phyloP scores from a whole-genome alignment of 2,888 invertebrate species.

The Coleophora flavipennella region DNA sequence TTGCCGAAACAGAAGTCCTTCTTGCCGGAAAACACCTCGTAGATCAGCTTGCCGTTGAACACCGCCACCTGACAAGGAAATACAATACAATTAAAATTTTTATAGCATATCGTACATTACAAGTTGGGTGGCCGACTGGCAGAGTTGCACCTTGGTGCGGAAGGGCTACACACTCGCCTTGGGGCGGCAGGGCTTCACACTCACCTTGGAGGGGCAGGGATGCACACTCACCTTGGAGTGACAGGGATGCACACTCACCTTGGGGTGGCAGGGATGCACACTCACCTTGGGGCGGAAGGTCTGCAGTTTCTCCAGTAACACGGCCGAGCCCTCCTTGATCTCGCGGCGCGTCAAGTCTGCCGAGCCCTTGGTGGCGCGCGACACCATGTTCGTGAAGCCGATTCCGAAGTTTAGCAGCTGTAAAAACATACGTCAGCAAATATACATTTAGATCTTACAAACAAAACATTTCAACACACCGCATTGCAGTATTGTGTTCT shows the following conservation, averaged over 20 bases:
- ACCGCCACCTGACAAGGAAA: conserved; percentile 76
- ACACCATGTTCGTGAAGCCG: conserved; percentile 98
- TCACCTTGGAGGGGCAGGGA: too few relatives aligned
- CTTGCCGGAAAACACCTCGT: conserved; percentile 97
- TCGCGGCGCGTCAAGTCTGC: conserved; percentile 95
- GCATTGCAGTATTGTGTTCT: too few relatives aligned
- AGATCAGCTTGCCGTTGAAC: conserved; percentile 98
- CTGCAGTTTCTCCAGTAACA: conserved; percentile 90
- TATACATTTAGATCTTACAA: too few relatives aligned
- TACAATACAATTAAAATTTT: too few relatives aligned
- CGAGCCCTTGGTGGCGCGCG: conserved; percentile 95
- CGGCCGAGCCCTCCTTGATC: conserved; percentile 93
- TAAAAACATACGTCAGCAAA: too few relatives aligned
- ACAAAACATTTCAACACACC: too few relatives aligned
- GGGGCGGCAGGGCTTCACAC: too few relatives aligned
- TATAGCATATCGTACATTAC: too few relatives aligned
- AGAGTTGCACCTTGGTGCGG: too few relatives aligned
- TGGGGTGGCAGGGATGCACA: too few relatives aligned
- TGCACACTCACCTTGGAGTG: background rate
- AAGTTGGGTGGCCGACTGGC: too few relatives aligned
- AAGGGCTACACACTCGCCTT: too few relatives aligned
- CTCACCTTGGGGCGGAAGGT: conserved; percentile 90
- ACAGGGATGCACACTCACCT: background rate
- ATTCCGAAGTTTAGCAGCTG: conserved; percentile 92
- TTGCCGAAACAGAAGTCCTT: conserved; percentile 98